Percentiles rank a stretch among this genome's conserved stretches.
phyloP scores from a whole-genome alignment of 2,113 vertebrate species.

The Morone chrysops region DNA sequence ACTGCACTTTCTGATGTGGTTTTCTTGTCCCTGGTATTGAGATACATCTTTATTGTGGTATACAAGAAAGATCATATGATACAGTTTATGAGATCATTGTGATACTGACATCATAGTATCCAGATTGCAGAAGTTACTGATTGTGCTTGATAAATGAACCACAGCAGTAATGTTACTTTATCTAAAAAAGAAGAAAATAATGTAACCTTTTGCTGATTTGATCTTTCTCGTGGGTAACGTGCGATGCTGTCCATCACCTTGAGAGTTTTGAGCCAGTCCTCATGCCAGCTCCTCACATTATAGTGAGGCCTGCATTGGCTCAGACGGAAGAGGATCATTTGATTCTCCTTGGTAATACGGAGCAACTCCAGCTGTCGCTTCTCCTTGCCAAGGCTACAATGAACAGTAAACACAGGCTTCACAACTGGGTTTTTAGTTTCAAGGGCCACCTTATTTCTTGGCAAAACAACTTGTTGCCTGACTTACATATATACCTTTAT shows the following conservation, averaged over 20 bases:
- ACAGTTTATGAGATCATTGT: not conserved
- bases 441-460: not conserved
- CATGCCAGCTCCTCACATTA: conserved; percentile 74
- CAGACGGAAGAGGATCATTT: conserved; percentile 72
- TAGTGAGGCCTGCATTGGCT: conserved; percentile 75
- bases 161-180: not conserved
- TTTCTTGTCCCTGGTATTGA: conserved; percentile 33
- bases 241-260: conserved; percentile 72
- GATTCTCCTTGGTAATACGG: conserved; percentile 80
- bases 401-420: conserved; percentile 22
- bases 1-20: not conserved
- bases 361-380: conserved; percentile 76
- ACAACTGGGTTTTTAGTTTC: conserved; percentile 19
- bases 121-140: not conserved
- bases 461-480: not conserved
- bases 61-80: not conserved
- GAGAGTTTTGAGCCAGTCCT: conserved; percentile 80
- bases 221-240: conserved; percentile 66
- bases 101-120: not conserved
- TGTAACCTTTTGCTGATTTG: conserved; percentile 68
- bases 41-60: not conserved
- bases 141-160: not conserved
- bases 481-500: not conserved
- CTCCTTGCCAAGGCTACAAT: conserved; percentile 74
- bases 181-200: not conserved